Conservation (phyloP, 2,888 invertebrate species). For the Argynnis bischoffii region DNA sequence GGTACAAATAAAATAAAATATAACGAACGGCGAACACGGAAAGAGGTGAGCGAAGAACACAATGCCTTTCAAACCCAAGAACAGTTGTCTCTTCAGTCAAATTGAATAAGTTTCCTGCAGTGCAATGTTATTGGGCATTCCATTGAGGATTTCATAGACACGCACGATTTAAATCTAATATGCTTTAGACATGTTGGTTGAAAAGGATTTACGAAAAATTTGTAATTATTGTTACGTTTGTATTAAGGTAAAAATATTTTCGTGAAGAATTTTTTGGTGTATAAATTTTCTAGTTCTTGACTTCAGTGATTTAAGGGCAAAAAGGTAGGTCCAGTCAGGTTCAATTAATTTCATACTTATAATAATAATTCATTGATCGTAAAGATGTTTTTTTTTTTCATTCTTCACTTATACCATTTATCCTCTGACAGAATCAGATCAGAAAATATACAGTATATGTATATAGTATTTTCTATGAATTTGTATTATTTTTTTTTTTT, state of each 20-base stretch:
- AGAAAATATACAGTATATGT: no score
- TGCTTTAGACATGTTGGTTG: conserved; percentile 46
- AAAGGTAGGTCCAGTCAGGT: no score
- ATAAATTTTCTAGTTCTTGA: no score
- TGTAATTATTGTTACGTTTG: conserved; percentile 22
- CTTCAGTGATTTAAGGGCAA: no score
- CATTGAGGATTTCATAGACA: conserved; percentile 48
- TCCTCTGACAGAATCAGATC: no score
- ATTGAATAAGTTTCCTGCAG: conserved; percentile 75
- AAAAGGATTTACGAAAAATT: conserved; percentile 29
- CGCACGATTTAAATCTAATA: conserved; percentile 51
- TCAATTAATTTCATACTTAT: no score
- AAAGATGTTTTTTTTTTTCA: no score
- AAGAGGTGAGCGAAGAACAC: conserved; percentile 62
- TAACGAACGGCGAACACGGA: conserved; percentile 56
- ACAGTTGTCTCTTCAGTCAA: conserved; percentile 74
- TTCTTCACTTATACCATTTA: no score
- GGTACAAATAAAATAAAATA: conserved; percentile 68
- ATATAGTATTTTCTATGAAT: no score
- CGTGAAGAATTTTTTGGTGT: no score
- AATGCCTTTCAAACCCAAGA: conserved; percentile 69
- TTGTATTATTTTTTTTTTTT: no score
- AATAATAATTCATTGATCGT: no score
- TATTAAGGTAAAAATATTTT: neutral
- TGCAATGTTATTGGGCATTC: conserved; percentile 67